These are phyloP conservation scores for Drosophila ironensis DNA, from an alignment of 1,140 invertebrate species.

Conservation along the genomic window DNA sequence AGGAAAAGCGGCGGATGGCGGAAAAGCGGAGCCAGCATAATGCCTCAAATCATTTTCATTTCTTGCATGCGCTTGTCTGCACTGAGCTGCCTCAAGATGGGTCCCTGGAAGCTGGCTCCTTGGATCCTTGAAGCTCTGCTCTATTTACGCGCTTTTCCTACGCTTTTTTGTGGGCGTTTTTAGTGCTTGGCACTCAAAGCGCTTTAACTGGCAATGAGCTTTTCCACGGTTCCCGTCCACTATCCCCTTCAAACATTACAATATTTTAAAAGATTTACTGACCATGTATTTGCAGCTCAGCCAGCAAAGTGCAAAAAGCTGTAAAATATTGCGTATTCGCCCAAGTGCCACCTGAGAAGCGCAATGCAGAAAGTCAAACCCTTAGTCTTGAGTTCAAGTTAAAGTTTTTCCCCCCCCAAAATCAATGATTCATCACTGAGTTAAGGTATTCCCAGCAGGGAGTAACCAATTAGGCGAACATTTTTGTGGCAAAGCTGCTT, in stretches of 20 bases:
- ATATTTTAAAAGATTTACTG: constrained; percentile 79
- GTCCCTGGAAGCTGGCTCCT: not conserved
- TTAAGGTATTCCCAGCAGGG: not conserved
- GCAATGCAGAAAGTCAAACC: constrained; percentile 51
- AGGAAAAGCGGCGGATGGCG: constrained; percentile 7
- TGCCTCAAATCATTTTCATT: constrained; percentile 79
- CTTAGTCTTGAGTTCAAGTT: constrained; percentile 28
- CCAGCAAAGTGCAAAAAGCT: constrained; percentile 73
- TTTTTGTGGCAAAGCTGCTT: constrained; percentile 40
- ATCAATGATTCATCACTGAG: not conserved
- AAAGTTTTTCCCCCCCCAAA: constrained; percentile 6
- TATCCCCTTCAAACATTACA: constrained; percentile 49
- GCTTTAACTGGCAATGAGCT: constrained; percentile 43
- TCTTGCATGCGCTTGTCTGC: constrained; percentile 59
- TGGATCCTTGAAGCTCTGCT: constrained; percentile 4
- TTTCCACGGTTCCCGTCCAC: not conserved
- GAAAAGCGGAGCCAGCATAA: constrained; percentile 46
- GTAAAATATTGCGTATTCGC: constrained; percentile 72
- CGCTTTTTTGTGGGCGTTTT: constrained; percentile 48
- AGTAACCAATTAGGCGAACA: constrained; percentile 42
- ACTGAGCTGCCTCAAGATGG: constrained; percentile 43
- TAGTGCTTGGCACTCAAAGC: constrained; percentile 59
- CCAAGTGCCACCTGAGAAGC: constrained; percentile 50
- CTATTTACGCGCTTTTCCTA: constrained; percentile 32
- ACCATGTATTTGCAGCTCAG: constrained; percentile 58